Evolutionary conservation across 2,113 vertebrate genomes (phyloP).

Genomic region (Xenopus laevis): DNA sequence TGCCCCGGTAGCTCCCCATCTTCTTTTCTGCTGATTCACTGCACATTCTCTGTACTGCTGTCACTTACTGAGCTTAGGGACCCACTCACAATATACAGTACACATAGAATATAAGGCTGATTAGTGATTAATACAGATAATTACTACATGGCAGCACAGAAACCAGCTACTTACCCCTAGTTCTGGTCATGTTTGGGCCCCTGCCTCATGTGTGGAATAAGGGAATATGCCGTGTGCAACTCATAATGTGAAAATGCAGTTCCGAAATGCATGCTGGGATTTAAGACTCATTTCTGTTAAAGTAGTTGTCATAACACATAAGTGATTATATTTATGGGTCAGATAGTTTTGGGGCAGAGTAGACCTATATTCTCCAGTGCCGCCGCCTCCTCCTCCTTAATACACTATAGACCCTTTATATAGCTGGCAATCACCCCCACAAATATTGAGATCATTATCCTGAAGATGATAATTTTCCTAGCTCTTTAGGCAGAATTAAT

Average conservation of each 20-base stretch:
- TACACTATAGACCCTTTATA: conserved; percentile 25
- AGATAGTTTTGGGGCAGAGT: not conserved
- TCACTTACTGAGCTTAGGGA: no score
- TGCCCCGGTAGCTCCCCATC: no score
- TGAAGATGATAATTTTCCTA: conserved; percentile 44
- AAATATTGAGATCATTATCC: conserved; percentile 47
- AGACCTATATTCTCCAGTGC: not conserved
- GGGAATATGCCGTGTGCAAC: not conserved
- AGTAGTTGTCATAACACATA: not conserved
- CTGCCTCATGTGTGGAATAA: not conserved
- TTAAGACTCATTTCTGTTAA: no score
- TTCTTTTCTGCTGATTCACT: no score
- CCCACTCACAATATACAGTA: no score
- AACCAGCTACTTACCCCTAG: no score
- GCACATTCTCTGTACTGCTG: no score
- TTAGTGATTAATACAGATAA: no score
- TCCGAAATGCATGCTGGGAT: not conserved
- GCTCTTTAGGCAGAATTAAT: conserved; percentile 46
- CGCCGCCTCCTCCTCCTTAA: not conserved
- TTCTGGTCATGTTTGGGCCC: no score
- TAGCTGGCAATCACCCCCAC: conserved; percentile 32
- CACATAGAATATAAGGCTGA: no score
- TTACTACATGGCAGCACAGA: no score
- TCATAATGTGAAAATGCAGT: not conserved
- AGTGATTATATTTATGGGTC: not conserved